Conservation (phyloP, 2,797 vertebrate genomes). For the Octomys mimax region DNA sequence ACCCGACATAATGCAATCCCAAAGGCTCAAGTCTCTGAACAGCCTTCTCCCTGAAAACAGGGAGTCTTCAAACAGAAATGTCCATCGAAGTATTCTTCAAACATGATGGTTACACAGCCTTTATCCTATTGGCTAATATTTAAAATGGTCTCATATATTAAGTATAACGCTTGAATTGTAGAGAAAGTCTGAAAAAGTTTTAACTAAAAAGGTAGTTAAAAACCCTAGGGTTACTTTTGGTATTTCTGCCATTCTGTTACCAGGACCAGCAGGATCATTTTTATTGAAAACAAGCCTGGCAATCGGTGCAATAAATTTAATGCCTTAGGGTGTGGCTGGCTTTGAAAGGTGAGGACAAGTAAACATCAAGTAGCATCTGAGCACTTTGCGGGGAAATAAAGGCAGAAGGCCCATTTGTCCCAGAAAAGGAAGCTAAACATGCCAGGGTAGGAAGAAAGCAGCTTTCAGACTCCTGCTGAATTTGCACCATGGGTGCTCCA, state of each 20-base stretch:
- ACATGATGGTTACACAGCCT: not conserved
- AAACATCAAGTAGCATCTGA: slow-evolving; percentile 66
- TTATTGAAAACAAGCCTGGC: slow-evolving; percentile 61
- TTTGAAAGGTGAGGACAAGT: slow-evolving; percentile 70
- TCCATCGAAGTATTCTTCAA: slow-evolving; percentile 3
- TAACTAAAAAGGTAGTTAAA: slow-evolving; percentile 36
- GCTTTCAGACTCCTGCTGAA: slow-evolving; percentile 68
- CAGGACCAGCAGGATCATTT: not conserved
- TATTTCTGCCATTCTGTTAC: slow-evolving; percentile 60
- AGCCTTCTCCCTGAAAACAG: slow-evolving; percentile 41
- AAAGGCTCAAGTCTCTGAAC: not conserved
- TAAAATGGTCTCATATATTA: slow-evolving; percentile 7
- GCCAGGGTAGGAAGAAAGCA: slow-evolving; percentile 49
- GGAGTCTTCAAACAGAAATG: slow-evolving; percentile 5
- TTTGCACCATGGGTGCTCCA: slow-evolving; percentile 13
- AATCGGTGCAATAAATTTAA: slow-evolving; percentile 58
- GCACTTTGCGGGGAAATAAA: slow-evolving; percentile 66
- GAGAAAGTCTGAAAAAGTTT: slow-evolving; percentile 55
- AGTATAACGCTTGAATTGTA: slow-evolving; percentile 20
- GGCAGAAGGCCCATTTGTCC: slow-evolving; percentile 29
- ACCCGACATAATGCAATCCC: not conserved
- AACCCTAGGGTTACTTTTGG: not conserved
- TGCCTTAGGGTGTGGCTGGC: slow-evolving; percentile 47
- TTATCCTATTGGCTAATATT: slow-evolving; percentile 33
- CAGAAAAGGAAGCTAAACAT: slow-evolving; percentile 48